Evolutionary conservation across 2,113 vertebrate species (phyloP).

Genomic region (Mormyrus iriodes): DNA sequence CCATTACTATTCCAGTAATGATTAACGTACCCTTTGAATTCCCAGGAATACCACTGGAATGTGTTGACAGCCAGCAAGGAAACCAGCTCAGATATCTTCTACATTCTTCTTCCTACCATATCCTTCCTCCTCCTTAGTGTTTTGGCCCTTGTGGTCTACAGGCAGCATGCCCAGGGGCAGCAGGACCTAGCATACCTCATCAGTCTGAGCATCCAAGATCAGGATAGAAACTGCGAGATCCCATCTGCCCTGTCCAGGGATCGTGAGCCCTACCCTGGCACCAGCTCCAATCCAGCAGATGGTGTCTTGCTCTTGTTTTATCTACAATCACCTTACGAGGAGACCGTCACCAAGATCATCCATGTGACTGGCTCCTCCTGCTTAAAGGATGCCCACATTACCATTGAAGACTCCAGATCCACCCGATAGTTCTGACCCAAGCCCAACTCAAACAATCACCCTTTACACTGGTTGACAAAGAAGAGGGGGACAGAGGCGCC

Average conservation of each 20-base stretch:
- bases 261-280: conserved; percentile 50
- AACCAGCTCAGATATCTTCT: conserved; percentile 67
- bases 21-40: not conserved
- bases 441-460: conserved; percentile 35
- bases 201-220: conserved; percentile 61
- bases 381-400: conserved; percentile 45
- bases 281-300: conserved; percentile 57
- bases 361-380: conserved; percentile 58
- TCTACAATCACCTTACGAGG: conserved; percentile 76
- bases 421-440: conserved; percentile 49
- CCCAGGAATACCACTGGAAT: conserved; percentile 64
- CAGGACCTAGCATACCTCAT: conserved; percentile 65
- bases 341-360: conserved; percentile 68
- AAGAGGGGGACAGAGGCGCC: not conserved
- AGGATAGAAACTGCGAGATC: conserved; percentile 46
- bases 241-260: conserved; percentile 52
- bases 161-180: conserved; percentile 51
- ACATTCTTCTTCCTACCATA: conserved; percentile 66
- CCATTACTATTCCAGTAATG: not conserved
- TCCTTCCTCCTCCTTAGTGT: conserved; percentile 71
- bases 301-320: conserved; percentile 62
- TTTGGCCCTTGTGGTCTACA: conserved; percentile 63
- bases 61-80: conserved; percentile 51
- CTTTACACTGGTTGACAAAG: conserved; percentile 31
- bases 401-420: conserved; percentile 50